phyloP scores from a whole-genome alignment of 1,140 invertebrate species.

The Triops cancriformis region DNA sequence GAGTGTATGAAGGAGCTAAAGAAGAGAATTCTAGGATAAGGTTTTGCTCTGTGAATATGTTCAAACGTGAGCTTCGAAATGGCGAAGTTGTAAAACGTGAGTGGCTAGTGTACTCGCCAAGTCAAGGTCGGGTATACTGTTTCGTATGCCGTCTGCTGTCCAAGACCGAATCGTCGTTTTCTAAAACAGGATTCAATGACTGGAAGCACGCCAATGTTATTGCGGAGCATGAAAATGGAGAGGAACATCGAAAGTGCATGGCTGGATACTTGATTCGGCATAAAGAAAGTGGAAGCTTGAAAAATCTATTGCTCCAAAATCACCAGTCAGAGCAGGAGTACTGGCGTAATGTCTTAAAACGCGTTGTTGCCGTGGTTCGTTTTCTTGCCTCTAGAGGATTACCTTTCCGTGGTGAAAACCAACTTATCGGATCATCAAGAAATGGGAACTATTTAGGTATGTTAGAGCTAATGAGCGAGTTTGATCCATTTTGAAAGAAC shows the following conservation, averaged over 20 bases:
- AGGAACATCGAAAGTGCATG: conserved; percentile 27
- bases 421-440: conserved; percentile 34
- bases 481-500: conserved; percentile 36
- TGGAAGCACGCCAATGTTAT: conserved; percentile 33
- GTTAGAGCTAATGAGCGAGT: conserved; percentile 22
- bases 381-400: conserved; percentile 32
- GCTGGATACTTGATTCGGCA: conserved; percentile 27
- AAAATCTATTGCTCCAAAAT: conserved; percentile 16
- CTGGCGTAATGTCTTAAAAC: conserved; percentile 31
- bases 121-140: conserved; percentile 33
- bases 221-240: conserved; percentile 32
- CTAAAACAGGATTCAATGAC: conserved; percentile 33
- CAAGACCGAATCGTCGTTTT: conserved; percentile 28
- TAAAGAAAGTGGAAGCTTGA: conserved; percentile 27
- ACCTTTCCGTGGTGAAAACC: conserved; percentile 33
- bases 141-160: conserved; percentile 32
- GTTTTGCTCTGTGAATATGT: conserved; percentile 20
- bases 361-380: conserved; percentile 29
- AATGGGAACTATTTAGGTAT: conserved; percentile 32
- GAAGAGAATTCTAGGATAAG: neutral
- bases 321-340: conserved; percentile 27
- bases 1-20: neutral
- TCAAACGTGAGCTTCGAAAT: conserved; percentile 32
- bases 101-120: conserved; percentile 34
- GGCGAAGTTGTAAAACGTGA: conserved; percentile 31